Conservation (phyloP, 2,113 vertebrate species). For the Psophia crepitans region DNA sequence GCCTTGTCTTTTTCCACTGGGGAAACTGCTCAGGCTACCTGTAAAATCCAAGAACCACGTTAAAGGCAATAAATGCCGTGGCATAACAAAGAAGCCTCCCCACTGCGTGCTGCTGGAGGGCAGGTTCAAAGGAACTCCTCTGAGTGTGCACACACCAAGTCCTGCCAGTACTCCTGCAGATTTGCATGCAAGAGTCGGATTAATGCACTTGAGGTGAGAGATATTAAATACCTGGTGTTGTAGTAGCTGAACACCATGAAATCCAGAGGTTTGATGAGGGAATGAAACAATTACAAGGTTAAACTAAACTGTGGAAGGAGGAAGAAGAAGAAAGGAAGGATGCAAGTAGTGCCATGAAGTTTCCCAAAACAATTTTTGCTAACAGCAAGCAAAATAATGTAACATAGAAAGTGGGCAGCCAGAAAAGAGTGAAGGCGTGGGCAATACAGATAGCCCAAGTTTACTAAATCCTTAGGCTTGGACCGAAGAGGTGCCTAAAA, state of each 20-base stretch:
- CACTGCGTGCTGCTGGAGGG: background rate
- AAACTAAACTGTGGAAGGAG: background rate
- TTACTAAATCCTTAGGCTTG: background rate
- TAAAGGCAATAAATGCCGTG: background rate
- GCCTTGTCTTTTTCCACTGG: constrained; percentile 88
- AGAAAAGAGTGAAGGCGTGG: background rate
- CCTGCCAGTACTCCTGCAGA: background rate
- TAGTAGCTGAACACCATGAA: background rate
- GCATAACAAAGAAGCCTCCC: background rate
- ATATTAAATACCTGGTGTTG: background rate
- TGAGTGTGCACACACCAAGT: background rate
- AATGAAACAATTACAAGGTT: background rate
- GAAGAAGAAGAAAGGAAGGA: background rate
- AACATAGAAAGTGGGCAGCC: background rate
- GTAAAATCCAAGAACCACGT: constrained; percentile 62
- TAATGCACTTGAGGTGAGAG: background rate
- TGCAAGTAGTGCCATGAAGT: background rate
- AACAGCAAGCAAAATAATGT: background rate
- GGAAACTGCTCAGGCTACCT: constrained; percentile 82
- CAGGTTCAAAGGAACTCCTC: background rate
- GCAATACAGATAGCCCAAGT: background rate
- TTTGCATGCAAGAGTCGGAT: background rate
- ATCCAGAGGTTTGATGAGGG: background rate
- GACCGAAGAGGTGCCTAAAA: background rate
- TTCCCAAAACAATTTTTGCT: background rate